A percentile compares a stretch with the other conserved stretches of the same genome.
These are phyloP conservation scores for Eulithis testata DNA, from an alignment of 2,888 invertebrate species.

Conservation along the genomic window DNA sequence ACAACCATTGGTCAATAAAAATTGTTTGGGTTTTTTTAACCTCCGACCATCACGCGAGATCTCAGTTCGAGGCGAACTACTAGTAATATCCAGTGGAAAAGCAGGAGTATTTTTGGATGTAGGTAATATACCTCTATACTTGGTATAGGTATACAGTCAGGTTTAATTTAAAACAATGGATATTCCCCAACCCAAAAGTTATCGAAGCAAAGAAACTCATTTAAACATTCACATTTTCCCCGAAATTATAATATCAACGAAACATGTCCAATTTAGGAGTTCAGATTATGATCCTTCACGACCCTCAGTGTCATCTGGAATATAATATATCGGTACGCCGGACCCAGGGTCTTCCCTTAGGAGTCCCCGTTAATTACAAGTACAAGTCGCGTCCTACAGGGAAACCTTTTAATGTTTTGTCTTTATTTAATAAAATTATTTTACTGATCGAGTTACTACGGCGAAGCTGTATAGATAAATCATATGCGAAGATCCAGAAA, in stretches of 20 bases:
- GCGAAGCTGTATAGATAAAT: too few relatives aligned
- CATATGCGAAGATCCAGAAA: too few relatives aligned
- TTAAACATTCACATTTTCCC: constrained; percentile 38
- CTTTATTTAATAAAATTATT: constrained; percentile 42
- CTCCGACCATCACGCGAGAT: too few relatives aligned
- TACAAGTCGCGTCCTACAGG: constrained; percentile 79
- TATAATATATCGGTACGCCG: constrained; percentile 79
- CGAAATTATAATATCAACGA: constrained; percentile 45
- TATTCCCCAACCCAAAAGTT: constrained; percentile 30
- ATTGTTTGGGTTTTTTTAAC: too few relatives aligned
- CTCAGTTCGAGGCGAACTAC: too few relatives aligned
- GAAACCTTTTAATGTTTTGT: constrained; percentile 71
- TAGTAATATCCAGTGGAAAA: too few relatives aligned
- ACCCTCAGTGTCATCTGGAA: constrained; percentile 79
- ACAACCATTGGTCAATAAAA: too few relatives aligned
- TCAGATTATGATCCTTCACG: constrained; percentile 76
- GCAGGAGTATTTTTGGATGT: too few relatives aligned
- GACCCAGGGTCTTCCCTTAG: constrained; percentile 75
- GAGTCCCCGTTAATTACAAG: constrained; percentile 86
- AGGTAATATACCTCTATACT: too few relatives aligned
- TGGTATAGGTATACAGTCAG: neutral
- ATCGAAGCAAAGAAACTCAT: constrained; percentile 38
- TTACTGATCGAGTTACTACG: constrained; percentile 10
- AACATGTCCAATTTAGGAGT: constrained; percentile 57
- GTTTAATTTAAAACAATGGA: constrained; percentile 20